Evolutionary conservation across 2,113 vertebrate species (phyloP).

Genomic region (Syngnathus floridae): DNA sequence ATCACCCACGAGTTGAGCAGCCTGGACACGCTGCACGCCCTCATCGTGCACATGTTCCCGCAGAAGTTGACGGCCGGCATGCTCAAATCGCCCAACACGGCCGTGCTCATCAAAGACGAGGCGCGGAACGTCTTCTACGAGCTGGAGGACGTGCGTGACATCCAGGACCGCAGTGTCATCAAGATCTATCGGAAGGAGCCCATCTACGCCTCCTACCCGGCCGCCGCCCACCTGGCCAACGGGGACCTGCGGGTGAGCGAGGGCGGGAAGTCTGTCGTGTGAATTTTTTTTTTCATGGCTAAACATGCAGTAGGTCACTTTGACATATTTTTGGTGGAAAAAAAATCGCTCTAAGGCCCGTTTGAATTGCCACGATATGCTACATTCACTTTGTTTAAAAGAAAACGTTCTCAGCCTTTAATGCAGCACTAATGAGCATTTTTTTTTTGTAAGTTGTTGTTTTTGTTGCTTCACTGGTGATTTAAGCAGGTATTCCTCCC

Average conservation of each 20-base stretch:
- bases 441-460: constrained; percentile 11
- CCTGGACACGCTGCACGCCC: constrained; percentile 94
- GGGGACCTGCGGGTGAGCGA: constrained; percentile 90
- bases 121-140: constrained; percentile 96
- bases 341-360: too few relatives aligned
- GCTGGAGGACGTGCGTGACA: constrained; percentile 93
- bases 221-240: constrained; percentile 85
- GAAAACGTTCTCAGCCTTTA: not conserved
- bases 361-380: too few relatives aligned
- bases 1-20: constrained; percentile 98
- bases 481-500: constrained; percentile 56
- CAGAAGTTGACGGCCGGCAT: constrained; percentile 97
- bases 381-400: not conserved
- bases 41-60: constrained; percentile 98
- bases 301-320: too few relatives aligned
- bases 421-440: constrained; percentile 2
- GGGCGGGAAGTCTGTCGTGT: not conserved
- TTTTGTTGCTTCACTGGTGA: constrained; percentile 11
- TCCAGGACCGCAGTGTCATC: constrained; percentile 97
- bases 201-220: constrained; percentile 89
- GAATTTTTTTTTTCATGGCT: too few relatives aligned
- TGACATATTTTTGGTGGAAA: too few relatives aligned
- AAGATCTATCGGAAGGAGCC: constrained; percentile 98
- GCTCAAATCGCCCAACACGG: constrained; percentile 96
- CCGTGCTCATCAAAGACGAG: constrained; percentile 98